These are phyloP conservation scores for Drosophila peninsularis DNA, from an alignment of 2,888 invertebrate species.

Conservation along the genomic window DNA sequence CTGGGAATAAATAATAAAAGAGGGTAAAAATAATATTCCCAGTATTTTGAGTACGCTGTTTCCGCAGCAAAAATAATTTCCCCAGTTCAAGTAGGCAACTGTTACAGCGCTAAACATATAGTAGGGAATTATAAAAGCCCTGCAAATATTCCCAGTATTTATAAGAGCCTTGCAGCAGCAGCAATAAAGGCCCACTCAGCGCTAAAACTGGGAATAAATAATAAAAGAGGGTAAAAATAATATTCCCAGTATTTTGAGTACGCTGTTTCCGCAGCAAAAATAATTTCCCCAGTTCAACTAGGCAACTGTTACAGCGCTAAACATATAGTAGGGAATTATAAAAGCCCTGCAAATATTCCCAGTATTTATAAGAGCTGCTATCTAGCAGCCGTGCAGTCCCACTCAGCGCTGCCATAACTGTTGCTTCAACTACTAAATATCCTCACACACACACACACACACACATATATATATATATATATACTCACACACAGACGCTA, in stretches of 20 bases:
- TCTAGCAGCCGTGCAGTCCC: no score
- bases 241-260: not conserved
- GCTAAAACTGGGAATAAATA: no score
- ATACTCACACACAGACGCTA: constrained; percentile 6
- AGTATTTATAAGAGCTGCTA: not conserved
- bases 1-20: no score
- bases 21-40: no score
- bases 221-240: no score
- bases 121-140: not conserved
- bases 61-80: not conserved
- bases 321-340: not conserved
- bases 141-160: not conserved
- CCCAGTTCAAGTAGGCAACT: no score
- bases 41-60: not conserved
- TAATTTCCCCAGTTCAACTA: no score
- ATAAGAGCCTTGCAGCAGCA: no score
- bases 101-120: not conserved
- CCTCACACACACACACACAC: constrained; percentile 21
- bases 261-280: not conserved
- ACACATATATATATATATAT: constrained; percentile 26
- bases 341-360: not conserved
- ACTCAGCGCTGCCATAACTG: not conserved
- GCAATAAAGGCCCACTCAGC: no score
- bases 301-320: not conserved
- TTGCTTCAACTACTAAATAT: constrained; percentile 11